Evolutionary conservation across 2,113 vertebrate genomes (phyloP).

Genomic region (Trochalopteron elliotii): DNA sequence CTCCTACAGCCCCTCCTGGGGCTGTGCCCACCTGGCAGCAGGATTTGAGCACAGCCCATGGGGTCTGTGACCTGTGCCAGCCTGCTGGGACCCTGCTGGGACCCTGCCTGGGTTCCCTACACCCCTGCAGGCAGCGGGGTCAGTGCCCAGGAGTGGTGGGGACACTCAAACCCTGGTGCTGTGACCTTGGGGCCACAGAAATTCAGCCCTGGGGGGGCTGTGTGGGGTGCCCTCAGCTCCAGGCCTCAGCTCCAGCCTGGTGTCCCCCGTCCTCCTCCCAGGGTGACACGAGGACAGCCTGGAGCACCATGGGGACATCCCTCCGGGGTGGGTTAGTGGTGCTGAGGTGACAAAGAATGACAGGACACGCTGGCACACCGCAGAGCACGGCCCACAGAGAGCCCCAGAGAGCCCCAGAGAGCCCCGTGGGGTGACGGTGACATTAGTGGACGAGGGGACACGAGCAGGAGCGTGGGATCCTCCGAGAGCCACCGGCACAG

Average conservation of each 20-base stretch:
- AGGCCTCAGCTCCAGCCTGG: background rate
- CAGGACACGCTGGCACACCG: conserved; percentile 17
- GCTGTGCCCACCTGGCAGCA: background rate
- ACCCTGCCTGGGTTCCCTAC: background rate
- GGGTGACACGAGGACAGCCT: background rate
- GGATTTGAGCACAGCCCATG: background rate
- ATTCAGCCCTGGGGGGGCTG: background rate
- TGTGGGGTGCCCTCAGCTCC: background rate
- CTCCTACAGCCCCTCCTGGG: rapidly evolving
- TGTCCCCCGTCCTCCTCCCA: background rate
- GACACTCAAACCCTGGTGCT: rapidly evolving
- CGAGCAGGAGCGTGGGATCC: background rate
- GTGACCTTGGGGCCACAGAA: rapidly evolving
- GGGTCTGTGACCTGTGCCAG: background rate
- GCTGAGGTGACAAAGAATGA: background rate
- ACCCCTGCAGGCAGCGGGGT: rapidly evolving
- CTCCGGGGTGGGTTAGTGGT: conserved; percentile 16
- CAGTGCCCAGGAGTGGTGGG: rapidly evolving
- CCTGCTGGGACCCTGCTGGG: background rate
- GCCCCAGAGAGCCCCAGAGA: background rate
- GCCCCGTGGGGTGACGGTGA: conserved; percentile 18
- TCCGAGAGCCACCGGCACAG: background rate
- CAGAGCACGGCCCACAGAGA: conserved; percentile 30
- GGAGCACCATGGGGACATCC: background rate
- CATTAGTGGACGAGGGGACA: conserved; percentile 29